phyloP scores from a whole-genome alignment of 2,888 invertebrate species.

The Cheilosia variabilis region DNA sequence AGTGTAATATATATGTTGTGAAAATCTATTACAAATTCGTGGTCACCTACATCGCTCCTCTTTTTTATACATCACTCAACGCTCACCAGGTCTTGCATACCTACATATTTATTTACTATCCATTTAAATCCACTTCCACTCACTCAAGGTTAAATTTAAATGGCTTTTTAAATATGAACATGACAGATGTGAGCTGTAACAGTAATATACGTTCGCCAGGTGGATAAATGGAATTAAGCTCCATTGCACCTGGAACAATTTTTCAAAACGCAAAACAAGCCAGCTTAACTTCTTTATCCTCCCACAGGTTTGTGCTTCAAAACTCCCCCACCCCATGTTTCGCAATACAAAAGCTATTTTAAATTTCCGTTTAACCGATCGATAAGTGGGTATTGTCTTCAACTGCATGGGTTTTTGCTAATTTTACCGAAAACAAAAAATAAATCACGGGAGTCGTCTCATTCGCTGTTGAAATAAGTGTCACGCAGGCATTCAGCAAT shows the following conservation, averaged over 20 bases:
- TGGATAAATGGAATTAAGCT: neutral
- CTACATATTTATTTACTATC: neutral
- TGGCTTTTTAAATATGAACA: neutral
- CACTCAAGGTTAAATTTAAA: neutral
- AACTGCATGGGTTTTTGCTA: constrained; percentile 9
- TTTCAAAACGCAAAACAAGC: too few relatives aligned
- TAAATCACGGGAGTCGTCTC: constrained; percentile 31
- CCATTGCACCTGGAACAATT: neutral
- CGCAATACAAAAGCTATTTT: neutral
- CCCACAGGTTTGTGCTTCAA: too few relatives aligned
- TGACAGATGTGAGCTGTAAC: neutral
- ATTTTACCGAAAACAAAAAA: neutral
- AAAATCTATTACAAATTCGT: neutral
- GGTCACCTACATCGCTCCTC: neutral
- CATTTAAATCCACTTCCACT: neutral
- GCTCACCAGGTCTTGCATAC: neutral
- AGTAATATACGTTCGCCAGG: neutral
- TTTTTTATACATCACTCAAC: neutral
- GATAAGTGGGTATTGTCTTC: constrained; percentile 4
- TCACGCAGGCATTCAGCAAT: neutral
- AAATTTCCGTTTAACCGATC: constrained; percentile 31
- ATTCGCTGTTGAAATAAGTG: constrained; percentile 6
- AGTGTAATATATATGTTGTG: too few relatives aligned
- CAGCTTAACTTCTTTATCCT: too few relatives aligned
- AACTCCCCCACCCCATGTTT: neutral